These are phyloP conservation scores for Taxidea taxus DNA, from an alignment of 2,113 vertebrate species.

Conservation along the genomic window DNA sequence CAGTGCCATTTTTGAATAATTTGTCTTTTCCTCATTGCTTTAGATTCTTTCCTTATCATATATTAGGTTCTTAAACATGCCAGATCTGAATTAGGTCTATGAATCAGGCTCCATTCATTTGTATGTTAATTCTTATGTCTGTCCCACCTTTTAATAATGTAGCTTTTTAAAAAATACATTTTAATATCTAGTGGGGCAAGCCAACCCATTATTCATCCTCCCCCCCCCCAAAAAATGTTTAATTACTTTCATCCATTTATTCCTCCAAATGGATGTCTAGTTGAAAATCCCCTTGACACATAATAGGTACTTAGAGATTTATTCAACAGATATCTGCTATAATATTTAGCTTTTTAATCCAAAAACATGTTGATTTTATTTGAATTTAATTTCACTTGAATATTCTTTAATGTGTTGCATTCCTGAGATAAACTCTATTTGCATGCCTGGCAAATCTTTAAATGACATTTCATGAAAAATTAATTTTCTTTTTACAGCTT, in stretches of 20 bases:
- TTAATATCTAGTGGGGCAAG: conserved; percentile 12
- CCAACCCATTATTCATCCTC: conserved; percentile 19
- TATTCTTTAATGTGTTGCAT: conserved; percentile 23
- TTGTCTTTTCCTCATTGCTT: not conserved
- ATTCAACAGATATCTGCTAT: not conserved
- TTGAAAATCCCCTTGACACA: conserved; percentile 18
- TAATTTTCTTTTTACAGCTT: conserved; percentile 27
- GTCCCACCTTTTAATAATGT: conserved; percentile 48
- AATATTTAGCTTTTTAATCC: conserved; percentile 1
- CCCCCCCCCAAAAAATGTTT: not conserved
- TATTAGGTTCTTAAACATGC: conserved; percentile 30
- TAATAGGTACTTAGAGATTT: conserved; percentile 11
- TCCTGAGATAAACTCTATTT: not conserved
- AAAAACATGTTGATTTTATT: conserved; percentile 22
- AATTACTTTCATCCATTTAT: conserved; percentile 28
- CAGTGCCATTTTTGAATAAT: conserved; percentile 36
- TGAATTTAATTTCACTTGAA: conserved; percentile 26
- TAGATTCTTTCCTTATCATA: not conserved
- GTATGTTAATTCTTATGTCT: conserved; percentile 39
- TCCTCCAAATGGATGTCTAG: not conserved
- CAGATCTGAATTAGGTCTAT: not conserved
- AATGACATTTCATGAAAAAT: conserved; percentile 51
- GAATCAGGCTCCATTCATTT: conserved; percentile 26
- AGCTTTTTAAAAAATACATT: not conserved
- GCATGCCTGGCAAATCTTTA: conserved; percentile 22